Base-by-base conservation (phyloP, 1,140 invertebrate genomes). In the Polypedilum pembai region DNA sequence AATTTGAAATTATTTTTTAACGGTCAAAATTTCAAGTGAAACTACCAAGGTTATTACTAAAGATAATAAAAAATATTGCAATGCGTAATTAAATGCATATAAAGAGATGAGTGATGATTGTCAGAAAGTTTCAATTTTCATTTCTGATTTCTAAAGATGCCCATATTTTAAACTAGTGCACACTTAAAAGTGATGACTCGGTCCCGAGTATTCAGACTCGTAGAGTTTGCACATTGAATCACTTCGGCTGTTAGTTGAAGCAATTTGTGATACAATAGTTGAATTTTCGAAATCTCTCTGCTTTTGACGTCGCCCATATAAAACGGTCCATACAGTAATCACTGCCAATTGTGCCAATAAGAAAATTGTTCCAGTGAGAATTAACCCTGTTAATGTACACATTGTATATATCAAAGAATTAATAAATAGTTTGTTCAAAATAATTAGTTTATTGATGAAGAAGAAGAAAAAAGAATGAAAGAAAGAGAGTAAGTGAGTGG, bases 171-270 rank as follows among this genome's bases (percentile, higher is more conserved):
- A n/a, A 15, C 41, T 10, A 41, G 7, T 41, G n/a, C 12, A 20
- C 12, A n/a, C 79, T 88, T 87, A 94, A 83, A 92, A 93, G 82
- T 93, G 89, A 83, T 92, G 90, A 79, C 88, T 87, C 73, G 85
- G 90, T 79, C 88, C 87, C 73, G 85, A 84, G 76, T 86, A 92
- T 78, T 90, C 90, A 78, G 89, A 87, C 80, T 94, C 92, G 83
- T 94, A 94, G 75, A 94, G 85, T 84, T 94, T 94, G 85, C 92
- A 92, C 75, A 94, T 87, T 78, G 89, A 90, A 79, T 91, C 90
- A 76, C 91, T 87, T 77, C 91, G 88, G 40, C 81, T 82, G 74
- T 74, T 77, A 77, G 78, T 87, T 78, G 80, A 86, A 82, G 79
- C 84, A 78, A 80, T 84, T 81, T 77, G 74, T 77, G 41, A 78